A percentile compares a stretch with the other conserved stretches of the same genome.
These are phyloP conservation scores for Psephotus haematonotus DNA, from an alignment of 2,113 vertebrate genomes.

Conservation along the genomic window DNA sequence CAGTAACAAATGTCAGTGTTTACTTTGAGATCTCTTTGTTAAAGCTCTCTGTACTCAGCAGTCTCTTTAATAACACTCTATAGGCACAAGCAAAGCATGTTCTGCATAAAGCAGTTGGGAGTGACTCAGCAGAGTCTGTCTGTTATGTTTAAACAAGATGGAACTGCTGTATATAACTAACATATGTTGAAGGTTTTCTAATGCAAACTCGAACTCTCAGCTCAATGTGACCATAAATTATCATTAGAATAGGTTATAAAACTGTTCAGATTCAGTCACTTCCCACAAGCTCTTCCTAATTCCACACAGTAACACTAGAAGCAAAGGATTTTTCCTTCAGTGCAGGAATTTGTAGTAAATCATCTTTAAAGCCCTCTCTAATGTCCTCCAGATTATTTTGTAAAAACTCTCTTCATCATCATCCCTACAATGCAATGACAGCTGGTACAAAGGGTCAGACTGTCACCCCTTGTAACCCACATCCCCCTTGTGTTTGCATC, in stretches of 20 bases:
- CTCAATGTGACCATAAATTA: background rate
- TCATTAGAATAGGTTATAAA: background rate
- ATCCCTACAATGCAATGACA: background rate
- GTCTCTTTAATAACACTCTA: conserved; percentile 34
- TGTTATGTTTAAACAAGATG: background rate
- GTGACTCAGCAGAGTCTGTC: conserved; percentile 26
- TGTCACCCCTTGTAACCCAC: background rate
- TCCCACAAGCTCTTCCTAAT: background rate
- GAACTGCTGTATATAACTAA: background rate
- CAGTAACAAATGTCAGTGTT: conserved; percentile 58
- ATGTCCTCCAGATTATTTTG: background rate
- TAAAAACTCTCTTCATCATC: background rate
- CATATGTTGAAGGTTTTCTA: background rate
- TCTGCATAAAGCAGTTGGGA: conserved; percentile 17
- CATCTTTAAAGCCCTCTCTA: background rate
- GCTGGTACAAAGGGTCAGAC: no score
- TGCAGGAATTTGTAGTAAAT: background rate
- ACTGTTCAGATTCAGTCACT: background rate
- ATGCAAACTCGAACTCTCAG: background rate
- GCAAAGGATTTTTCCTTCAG: background rate
- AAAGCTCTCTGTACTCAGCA: conserved; percentile 31
- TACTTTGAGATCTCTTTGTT: conserved; percentile 48
- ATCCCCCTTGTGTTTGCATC: background rate
- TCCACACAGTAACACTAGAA: background rate
- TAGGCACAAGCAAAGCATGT: background rate